Conservation (phyloP, 92 coral and sea anemone genomes). For the Bergia puertoricense region DNA sequence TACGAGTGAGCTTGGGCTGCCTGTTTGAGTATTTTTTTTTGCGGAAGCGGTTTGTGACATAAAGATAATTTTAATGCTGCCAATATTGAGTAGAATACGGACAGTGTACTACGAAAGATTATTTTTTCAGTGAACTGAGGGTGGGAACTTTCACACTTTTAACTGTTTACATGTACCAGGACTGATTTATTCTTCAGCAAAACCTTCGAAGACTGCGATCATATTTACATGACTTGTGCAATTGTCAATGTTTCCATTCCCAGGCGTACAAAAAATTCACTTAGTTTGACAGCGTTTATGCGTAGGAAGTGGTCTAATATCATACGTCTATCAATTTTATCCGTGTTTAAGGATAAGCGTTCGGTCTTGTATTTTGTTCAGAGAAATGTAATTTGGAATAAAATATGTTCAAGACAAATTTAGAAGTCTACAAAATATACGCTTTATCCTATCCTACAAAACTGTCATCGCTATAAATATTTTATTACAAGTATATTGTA, state of each 20-base stretch:
- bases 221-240: conserved; percentile 35
- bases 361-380: not conserved
- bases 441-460: not conserved
- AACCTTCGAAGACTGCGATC: conserved; percentile 1
- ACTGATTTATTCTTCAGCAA: not conserved
- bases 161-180: not conserved
- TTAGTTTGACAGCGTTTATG: conserved; percentile 21
- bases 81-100: not conserved
- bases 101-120: not conserved
- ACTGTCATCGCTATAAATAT: conserved; percentile 20
- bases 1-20: not conserved
- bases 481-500: not conserved
- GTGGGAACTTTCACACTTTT: not conserved
- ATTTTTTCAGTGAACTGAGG: not conserved
- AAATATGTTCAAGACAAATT: not conserved
- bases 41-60: conserved; percentile 33
- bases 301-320: not conserved
- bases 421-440: not conserved
- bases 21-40: too few species aligned
- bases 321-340: not conserved
- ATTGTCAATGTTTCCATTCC: conserved; percentile 12
- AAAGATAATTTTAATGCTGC: conserved; percentile 8
- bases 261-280: conserved; percentile 15
- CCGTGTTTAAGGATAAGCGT: not conserved
- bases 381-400: not conserved